A percentile compares a stretch with the other conserved stretches of the same genome.
These are phyloP conservation scores for Fabriciana adippe DNA, from an alignment of 2,888 invertebrate species.

Conservation along the genomic window DNA sequence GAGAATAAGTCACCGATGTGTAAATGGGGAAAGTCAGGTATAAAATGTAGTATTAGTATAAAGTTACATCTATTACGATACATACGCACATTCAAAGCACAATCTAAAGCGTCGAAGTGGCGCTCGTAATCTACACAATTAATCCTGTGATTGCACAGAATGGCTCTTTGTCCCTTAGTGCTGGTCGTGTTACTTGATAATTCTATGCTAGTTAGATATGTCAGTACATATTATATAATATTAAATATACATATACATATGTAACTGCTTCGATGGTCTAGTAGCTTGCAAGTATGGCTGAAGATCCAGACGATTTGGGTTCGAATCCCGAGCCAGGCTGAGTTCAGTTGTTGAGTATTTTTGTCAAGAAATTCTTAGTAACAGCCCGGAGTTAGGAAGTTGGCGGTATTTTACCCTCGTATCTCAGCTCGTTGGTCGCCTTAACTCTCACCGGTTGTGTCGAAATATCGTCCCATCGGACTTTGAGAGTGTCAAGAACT, in stretches of 20 bases:
- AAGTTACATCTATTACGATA: constrained; percentile 7
- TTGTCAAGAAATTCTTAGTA: too few relatives aligned
- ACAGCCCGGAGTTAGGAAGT: too few relatives aligned
- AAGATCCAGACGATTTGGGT: too few relatives aligned
- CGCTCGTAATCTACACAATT: constrained; percentile 45
- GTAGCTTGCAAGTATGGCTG: too few relatives aligned
- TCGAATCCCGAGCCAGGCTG: too few relatives aligned
- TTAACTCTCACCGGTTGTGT: too few relatives aligned
- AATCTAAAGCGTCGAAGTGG: constrained; percentile 40
- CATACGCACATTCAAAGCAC: constrained; percentile 20
- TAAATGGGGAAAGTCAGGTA: background rate
- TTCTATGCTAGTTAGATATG: constrained; percentile 19
- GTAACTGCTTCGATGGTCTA: background rate
- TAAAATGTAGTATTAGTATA: background rate
- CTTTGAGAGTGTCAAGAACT: too few relatives aligned
- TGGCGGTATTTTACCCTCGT: too few relatives aligned
- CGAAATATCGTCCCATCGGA: too few relatives aligned
- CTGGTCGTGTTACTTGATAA: constrained; percentile 39
- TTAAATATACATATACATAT: background rate
- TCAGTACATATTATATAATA: constrained; percentile 1
- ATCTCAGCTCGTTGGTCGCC: too few relatives aligned
- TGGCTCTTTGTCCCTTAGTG: constrained; percentile 41
- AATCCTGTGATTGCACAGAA: constrained; percentile 46
- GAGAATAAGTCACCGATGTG: too few relatives aligned
- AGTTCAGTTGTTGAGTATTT: too few relatives aligned